Percentiles rank a stretch among this genome's conserved stretches.
These are phyloP conservation scores for Eueremaeus valkanovi DNA, from an alignment of 2,888 invertebrate genomes.

Conservation along the genomic window DNA sequence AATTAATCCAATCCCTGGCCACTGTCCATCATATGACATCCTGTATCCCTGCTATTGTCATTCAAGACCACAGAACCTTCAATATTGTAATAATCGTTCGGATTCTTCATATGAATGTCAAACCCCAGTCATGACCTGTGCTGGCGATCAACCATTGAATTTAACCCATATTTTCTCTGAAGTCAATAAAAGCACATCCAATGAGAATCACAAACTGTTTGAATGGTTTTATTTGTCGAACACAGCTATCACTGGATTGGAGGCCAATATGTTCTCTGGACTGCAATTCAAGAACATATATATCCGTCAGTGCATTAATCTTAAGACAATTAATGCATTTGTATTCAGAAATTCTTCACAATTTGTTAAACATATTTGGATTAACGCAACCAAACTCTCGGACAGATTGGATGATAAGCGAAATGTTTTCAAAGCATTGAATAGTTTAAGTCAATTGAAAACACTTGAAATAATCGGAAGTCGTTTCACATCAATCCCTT, in stretches of 20 bases:
- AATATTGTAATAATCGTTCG: background rate
- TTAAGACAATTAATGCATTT: background rate
- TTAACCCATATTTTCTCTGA: background rate
- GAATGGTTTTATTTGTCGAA: slow-evolving; percentile 39
- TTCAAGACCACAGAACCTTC: background rate
- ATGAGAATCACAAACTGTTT: background rate
- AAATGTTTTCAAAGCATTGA: slow-evolving; percentile 30
- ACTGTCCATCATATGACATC: slow-evolving; percentile 39
- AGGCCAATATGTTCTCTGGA: background rate
- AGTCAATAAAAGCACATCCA: background rate
- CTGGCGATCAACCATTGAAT: slow-evolving; percentile 21
- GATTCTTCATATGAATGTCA: background rate
- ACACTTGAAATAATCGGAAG: slow-evolving; percentile 28
- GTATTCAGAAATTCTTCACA: slow-evolving; percentile 2
- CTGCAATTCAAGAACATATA: slow-evolving; percentile 36
- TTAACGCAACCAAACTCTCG: slow-evolving; percentile 34
- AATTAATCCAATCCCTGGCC: background rate
- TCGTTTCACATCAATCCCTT: slow-evolving; percentile 12
- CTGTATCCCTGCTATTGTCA: slow-evolving; percentile 38
- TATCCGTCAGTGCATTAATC: slow-evolving; percentile 22
- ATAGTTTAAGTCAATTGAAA: slow-evolving; percentile 9
- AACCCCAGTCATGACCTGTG: slow-evolving; percentile 4
- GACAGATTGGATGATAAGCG: slow-evolving; percentile 1
- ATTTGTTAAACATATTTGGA: slow-evolving; percentile 17
- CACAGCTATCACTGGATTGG: slow-evolving; percentile 8